Evolutionary conservation across 1,140 invertebrate genomes (phyloP).

Genomic region (Steinernema khuongi): DNA sequence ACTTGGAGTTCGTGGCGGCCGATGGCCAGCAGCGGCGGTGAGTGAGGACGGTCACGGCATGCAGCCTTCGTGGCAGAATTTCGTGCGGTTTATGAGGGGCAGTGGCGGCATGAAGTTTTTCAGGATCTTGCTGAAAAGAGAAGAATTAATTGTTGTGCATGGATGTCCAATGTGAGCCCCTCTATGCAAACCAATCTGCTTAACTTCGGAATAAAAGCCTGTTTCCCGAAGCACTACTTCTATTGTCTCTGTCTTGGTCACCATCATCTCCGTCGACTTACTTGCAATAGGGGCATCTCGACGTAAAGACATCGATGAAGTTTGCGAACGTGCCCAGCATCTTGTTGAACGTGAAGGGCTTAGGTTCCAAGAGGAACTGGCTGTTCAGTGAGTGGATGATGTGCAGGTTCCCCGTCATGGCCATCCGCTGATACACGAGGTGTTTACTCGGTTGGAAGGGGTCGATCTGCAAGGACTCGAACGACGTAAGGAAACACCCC

Average conservation of each 20-base stretch:
- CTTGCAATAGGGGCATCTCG: background rate
- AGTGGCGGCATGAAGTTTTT: background rate
- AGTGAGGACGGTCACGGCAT: background rate
- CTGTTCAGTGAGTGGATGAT: background rate
- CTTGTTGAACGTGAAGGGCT: background rate
- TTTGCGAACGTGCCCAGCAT: background rate
- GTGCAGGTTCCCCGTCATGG: background rate
- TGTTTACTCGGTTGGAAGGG: background rate
- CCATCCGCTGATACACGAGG: background rate
- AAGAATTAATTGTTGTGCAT: background rate
- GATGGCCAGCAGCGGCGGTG: background rate
- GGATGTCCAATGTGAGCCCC: background rate
- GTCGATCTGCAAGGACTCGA: background rate
- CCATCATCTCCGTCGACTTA: background rate
- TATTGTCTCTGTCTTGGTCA: background rate
- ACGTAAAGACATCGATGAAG: background rate
- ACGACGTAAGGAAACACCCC: background rate
- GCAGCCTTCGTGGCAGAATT: conserved; percentile 2
- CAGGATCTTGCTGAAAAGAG: conserved; percentile 12
- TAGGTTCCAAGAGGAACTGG: background rate
- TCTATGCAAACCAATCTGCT: background rate
- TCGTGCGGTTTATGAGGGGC: background rate
- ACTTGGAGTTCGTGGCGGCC: background rate
- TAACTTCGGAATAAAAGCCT: background rate
- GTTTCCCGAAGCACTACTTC: background rate